Evolutionary conservation across 2,113 vertebrate species (phyloP), one percentile per base, ranked within the genome.

Genomic region (Agapornis roseicollis): DNA sequence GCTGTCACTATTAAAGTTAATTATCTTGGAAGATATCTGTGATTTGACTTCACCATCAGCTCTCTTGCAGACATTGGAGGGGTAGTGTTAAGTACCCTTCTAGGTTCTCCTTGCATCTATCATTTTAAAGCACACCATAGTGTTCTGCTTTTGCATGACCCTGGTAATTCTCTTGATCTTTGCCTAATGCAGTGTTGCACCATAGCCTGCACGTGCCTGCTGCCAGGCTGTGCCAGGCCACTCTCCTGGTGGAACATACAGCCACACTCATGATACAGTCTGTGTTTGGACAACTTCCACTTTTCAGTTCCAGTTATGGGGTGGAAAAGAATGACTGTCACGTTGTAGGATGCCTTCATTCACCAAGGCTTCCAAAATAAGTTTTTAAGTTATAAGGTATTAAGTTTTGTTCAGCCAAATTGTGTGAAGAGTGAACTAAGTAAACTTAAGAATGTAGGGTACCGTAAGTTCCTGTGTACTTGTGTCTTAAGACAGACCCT

Each of bases 21-120:
- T 50, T 80, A 23, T 86, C 69, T 88, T 80, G 41, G 55, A 71
- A 92, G 72, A 50, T 47, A 86, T 63, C 50, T 89, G 42, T 90
- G 60, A 68, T 71, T 63, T 0, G 2, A 4, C n/a, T 92, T 78
- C 3, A 16, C 64, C 27, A 13, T 68, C 60, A 76, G 35, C 19
- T 58, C 18, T 80, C 46, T 58, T 35, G 56, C 56, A 7, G 56
- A 35, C 56, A 35, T 22, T 24, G 20, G 20, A 58, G 9, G 13
- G 14, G 33, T 23, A n/a, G 2, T 41, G 61, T 41, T 2, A 72
- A 47, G 25, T 53, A 27, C 53, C 10, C 37, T 72, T 39, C 9
- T 31, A 49, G 65, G 37, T 47, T 50, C 56, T 33, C 41, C 22
- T 60, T 41, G 28, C 70, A 41, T 31, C 15, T 71, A 0, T 64